Percentiles rank a stretch among this genome's conserved stretches.
phyloP scores from a whole-genome alignment of 37 sponge, comb jelly and placozoan species.

The Bolinopsis microptera region DNA sequence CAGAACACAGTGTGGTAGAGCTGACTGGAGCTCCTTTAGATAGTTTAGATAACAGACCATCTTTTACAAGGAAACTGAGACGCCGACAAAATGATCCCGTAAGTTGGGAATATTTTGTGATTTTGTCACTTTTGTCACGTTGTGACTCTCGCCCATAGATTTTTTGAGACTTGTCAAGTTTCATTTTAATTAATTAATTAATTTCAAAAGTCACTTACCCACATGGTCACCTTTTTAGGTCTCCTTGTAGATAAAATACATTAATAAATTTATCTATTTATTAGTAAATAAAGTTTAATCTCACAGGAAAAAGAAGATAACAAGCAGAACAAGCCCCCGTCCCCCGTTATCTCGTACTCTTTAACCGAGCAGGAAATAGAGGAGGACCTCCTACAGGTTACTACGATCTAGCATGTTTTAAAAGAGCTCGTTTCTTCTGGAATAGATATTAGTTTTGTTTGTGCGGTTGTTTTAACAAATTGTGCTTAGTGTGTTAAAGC shows the following conservation, averaged over 20 bases:
- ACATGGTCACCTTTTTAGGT: no score
- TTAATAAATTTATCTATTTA: no score
- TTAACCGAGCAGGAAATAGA: constrained; percentile 13
- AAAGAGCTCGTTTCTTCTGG: not conserved
- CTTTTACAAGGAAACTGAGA: constrained; percentile 53
- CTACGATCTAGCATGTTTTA: no score
- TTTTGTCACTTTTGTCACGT: no score
- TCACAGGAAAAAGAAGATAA: constrained; percentile 59
- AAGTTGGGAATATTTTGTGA: not conserved
- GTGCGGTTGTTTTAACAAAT: no score
- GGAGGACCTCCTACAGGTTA: constrained; percentile 56
- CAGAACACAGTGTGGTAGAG: constrained; percentile 47
- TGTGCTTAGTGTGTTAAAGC: no score
- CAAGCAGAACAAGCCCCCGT: constrained; percentile 40
- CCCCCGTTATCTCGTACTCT: not conserved
- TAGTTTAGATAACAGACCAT: constrained; percentile 45
- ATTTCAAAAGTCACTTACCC: no score
- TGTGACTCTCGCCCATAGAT: no score
- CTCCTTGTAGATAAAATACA: no score
- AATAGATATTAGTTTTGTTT: not conserved
- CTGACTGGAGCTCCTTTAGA: constrained; percentile 53
- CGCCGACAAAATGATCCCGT: constrained; percentile 61
- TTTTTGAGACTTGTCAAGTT: no score
- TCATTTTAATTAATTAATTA: no score
- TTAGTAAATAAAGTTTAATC: no score